Evolutionary conservation across 2,888 invertebrate genomes (phyloP), one percentile per base, ranked within the genome.

Genomic region (Drosophila prostipennis): DNA sequence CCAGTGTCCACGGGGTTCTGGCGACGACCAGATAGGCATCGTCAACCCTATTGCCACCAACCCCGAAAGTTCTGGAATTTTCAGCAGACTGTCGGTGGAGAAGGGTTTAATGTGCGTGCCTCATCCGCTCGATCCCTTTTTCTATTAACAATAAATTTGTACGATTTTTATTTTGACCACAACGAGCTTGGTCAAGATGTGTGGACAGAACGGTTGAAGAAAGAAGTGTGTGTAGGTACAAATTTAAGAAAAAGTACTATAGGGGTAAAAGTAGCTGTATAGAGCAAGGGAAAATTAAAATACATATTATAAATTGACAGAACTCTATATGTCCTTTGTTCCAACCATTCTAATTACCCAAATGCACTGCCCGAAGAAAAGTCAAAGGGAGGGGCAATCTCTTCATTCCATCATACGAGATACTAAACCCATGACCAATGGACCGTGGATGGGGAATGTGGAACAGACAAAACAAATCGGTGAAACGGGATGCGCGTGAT

Each of bases 141-240:
- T 87, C 89, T 90, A 90, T 90, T 89, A 90, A 87, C 90, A 87
- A 89, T 90, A 90, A 89, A 90, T 90, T 89, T 80, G 77, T 77
- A 77, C 58, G 73, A 73, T 77, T 80, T 72, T 77, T 68, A 68
- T 72, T 57, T 74, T 72, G 70, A 71, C 85, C 76, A 43, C 74
- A 78, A 77, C 60, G 46, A 37, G 70, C 49, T 71, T 60, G 65
- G 77, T 42, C 61, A 49, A 58, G 40, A 63, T 58, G 61, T 63
- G 58, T 58, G 48, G 40, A 58, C 48, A 58, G 48, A 36, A 11
- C 3, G n/a, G 48, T 16, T 10, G 36, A 55, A 19, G 13, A 29
- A 29, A 10, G 26, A 34, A 26, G 14, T 45, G 45, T 26, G 36
- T 26, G 37, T 36, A 54, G 23, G 13, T 37, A 29, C 8, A 13